phyloP scores from a whole-genome alignment of 2,888 invertebrate species.

The Sarcophaga variegata region DNA sequence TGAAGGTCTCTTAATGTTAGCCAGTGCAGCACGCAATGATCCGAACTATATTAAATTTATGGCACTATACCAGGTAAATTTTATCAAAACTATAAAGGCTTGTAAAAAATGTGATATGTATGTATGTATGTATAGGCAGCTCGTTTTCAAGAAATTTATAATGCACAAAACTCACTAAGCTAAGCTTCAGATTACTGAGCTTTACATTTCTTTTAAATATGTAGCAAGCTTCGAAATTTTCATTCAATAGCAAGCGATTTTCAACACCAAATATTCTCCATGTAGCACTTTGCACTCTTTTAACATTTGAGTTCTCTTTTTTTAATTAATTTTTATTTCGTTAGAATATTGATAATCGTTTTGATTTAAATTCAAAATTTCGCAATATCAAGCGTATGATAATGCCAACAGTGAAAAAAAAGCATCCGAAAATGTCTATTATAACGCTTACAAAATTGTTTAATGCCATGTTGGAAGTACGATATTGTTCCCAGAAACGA shows the following conservation, averaged over 20 bases:
- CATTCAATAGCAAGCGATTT: too few species aligned
- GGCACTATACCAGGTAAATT: slow-evolving; percentile 79
- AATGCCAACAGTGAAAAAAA: background rate
- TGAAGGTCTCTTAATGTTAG: slow-evolving; percentile 79
- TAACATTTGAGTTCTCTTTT: background rate
- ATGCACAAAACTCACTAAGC: too few species aligned
- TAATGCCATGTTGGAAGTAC: background rate
- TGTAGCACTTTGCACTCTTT: background rate
- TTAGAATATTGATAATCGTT: background rate
- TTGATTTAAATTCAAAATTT: background rate
- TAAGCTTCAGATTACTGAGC: background rate
- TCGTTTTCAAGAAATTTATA: too few species aligned
- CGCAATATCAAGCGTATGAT: background rate
- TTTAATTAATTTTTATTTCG: background rate
- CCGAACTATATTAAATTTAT: slow-evolving; percentile 80
- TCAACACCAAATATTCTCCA: background rate
- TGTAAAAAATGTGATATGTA: too few species aligned
- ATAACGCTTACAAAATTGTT: background rate
- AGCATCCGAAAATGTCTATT: background rate
- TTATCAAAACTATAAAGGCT: too few species aligned
- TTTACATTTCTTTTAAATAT: background rate
- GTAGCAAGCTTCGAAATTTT: too few species aligned
- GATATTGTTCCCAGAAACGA: background rate
- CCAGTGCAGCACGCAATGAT: slow-evolving; percentile 79
- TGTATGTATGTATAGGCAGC: too few species aligned